Percentiles rank a stretch among this genome's conserved stretches.
These are phyloP conservation scores for Drosophila oshimai DNA, from an alignment of 1,140 invertebrate species.

Conservation along the genomic window DNA sequence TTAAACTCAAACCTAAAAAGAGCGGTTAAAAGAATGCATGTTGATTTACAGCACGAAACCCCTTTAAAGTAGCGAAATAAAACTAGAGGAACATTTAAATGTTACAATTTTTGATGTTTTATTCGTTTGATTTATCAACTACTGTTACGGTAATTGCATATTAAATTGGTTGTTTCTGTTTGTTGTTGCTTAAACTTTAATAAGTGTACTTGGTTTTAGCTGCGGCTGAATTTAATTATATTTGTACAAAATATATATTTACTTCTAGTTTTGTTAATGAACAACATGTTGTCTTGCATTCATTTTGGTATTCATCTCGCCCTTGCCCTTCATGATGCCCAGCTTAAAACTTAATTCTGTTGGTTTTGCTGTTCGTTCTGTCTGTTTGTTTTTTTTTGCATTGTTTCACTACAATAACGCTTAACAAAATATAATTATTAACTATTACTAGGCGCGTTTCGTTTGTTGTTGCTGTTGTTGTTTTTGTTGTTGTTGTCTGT, in stretches of 20 bases:
- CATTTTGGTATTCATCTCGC: constrained; percentile 28
- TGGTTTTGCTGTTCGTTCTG: constrained; percentile 39
- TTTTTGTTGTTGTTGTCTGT: constrained; percentile 26
- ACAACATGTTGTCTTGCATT: constrained; percentile 37
- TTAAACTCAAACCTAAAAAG: too few species aligned
- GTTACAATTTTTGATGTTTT: constrained; percentile 68
- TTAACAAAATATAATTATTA: constrained; percentile 80
- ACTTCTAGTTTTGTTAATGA: constrained; percentile 64
- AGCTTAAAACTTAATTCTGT: constrained; percentile 70
- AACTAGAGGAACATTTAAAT: constrained; percentile 33
- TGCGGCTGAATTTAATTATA: constrained; percentile 69
- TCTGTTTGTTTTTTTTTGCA: constrained; percentile 31
- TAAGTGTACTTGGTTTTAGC: constrained; percentile 80
- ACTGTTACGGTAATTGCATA: constrained; percentile 77
- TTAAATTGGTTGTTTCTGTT: constrained; percentile 74
- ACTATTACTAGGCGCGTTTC: constrained; percentile 66
- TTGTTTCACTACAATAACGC: constrained; percentile 70
- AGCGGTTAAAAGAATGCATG: too few species aligned
- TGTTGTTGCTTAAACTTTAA: constrained; percentile 74
- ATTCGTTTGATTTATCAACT: constrained; percentile 81
- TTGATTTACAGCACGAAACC: too few species aligned
- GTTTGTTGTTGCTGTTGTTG: constrained; percentile 46
- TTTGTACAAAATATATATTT: constrained; percentile 79
- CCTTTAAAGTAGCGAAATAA: not conserved
- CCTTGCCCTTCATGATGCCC: constrained; percentile 23